These are phyloP conservation scores for Pelecanoides urinatrix DNA, from an alignment of 2,113 vertebrate species.

Conservation along the genomic window DNA sequence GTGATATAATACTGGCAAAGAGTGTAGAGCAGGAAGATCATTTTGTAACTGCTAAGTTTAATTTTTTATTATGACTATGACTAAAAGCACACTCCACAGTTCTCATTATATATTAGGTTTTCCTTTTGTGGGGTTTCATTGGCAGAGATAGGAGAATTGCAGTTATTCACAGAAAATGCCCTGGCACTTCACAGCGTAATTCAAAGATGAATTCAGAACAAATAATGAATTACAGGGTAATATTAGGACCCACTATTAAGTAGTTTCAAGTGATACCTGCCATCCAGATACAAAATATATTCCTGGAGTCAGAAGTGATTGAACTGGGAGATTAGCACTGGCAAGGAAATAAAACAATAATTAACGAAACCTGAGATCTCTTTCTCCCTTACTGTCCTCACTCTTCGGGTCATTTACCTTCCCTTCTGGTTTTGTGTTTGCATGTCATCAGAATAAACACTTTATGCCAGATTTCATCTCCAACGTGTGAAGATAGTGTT, in stretches of 20 bases:
- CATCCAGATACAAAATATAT: background rate
- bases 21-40: background rate
- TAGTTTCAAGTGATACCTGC: background rate
- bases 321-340: background rate
- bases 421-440: slow-evolving; percentile 42
- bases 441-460: slow-evolving; percentile 57
- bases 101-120: background rate
- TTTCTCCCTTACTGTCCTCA: background rate
- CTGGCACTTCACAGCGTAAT: background rate
- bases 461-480: slow-evolving; percentile 35
- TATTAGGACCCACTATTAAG: background rate
- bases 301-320: background rate
- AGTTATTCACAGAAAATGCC: background rate
- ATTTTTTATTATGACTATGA: background rate
- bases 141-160: background rate
- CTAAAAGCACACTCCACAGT: background rate
- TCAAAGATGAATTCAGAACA: background rate
- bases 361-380: background rate
- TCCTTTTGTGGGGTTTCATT: background rate
- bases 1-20: background rate
- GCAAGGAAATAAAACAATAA: background rate
- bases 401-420: background rate
- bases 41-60: background rate
- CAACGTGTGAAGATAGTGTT: slow-evolving; percentile 56
- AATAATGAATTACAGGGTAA: background rate